Base-by-base conservation (phyloP, 2,113 vertebrate genomes). In the Lethenteron reissneri region DNA sequence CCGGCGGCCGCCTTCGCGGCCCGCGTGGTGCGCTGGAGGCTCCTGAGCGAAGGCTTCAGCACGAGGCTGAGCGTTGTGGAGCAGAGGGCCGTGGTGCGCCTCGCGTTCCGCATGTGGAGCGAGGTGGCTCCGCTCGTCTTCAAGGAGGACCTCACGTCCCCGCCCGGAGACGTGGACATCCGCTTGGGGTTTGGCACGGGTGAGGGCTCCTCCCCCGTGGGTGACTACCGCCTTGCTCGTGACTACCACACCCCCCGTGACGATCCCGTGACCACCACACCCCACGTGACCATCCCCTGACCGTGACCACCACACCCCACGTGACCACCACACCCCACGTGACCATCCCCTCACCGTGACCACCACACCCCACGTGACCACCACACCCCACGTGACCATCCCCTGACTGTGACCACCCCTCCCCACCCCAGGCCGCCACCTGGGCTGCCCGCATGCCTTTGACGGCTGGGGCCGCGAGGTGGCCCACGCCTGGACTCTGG, bases 41-140 rank as follows among this genome's bases (percentile, higher is more conserved):
- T 89, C 72, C 83, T 89, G 2, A 79, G 84, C 0, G 87, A 88
- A 75, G 86, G 85, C 12, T 86, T 85, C 79, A 90, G 85, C 81
- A 83, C 82, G 57, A 86, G 87, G 78, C 79, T 90, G 56, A 79
- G 84, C 1, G 72, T 83, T 2, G 83, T 82, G 0, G 84, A 89
- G 70, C 88, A 90, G 81, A 81, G 85, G 73, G 79, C 80, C 74
- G 78, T 88, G 76, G 81, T 89, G 77, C 83, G 80, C 7, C 73
- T 87, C 77, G 87, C 87, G 74, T 89, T 90, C 79, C 79, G 88
- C 72, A 88, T 88, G 86, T 90, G 87, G 87, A 89, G 86, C 11
- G 86, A 89, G 77, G 85, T 90, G 72, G 84, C 76, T 0, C 86
- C 86, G 0, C 77, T 89, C 73, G 75, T 82, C 72, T 89, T 89